Evolutionary conservation across 2,797 vertebrate genomes (phyloP).

Genomic region (Mastacembelus armatus): DNA sequence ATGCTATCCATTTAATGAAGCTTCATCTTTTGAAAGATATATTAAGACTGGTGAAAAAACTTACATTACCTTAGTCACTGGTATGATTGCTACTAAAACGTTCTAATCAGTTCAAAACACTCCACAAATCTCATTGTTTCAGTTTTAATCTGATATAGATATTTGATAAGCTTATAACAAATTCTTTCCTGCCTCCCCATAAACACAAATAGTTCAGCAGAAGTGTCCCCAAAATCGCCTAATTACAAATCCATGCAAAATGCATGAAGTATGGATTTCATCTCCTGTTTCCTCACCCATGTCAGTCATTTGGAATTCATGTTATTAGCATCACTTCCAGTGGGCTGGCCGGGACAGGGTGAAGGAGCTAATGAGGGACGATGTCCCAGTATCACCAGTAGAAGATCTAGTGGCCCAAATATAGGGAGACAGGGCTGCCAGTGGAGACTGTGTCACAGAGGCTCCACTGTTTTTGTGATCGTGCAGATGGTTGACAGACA

Average conservation of each 20-base stretch:
- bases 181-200: conserved; percentile 17
- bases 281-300: conserved; percentile 74
- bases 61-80: not conserved
- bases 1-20: conserved; percentile 17
- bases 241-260: conserved; percentile 79
- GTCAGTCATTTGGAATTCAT: conserved; percentile 73
- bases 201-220: conserved; percentile 30
- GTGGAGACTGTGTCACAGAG: conserved; percentile 66
- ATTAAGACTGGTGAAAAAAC: not conserved
- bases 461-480: conserved; percentile 71
- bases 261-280: conserved; percentile 85
- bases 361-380: conserved; percentile 78
- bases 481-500: conserved; percentile 78
- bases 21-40: conserved; percentile 22
- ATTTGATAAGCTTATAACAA: conserved; percentile 15
- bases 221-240: conserved; percentile 42
- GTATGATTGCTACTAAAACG: too few relatives aligned
- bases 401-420: conserved; percentile 76
- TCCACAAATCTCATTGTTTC: too few relatives aligned
- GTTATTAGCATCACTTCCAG: conserved; percentile 79
- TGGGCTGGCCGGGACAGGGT: conserved; percentile 47
- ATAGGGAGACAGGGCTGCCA: conserved; percentile 78
- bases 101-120: too few relatives aligned
- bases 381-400: conserved; percentile 61
- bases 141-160: too few relatives aligned